A percentile compares a stretch with the other conserved stretches of the same genome.
These are phyloP conservation scores for Nesidiocoris tenuis DNA, from an alignment of 2,888 invertebrate genomes.

Conservation along the genomic window DNA sequence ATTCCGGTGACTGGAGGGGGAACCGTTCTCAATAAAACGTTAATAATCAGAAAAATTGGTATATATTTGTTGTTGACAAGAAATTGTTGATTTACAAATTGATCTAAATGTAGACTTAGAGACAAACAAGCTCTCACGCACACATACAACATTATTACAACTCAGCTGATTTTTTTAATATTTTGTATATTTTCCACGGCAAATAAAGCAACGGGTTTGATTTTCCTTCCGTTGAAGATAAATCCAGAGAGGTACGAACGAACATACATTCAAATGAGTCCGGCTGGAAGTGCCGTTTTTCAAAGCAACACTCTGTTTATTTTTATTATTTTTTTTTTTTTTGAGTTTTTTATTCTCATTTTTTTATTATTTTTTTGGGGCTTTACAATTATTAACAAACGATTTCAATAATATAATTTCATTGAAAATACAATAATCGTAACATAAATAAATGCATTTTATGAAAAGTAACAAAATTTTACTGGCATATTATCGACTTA, in stretches of 20 bases:
- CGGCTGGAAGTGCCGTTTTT: slow-evolving; percentile 41
- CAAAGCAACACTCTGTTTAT: slow-evolving; percentile 44
- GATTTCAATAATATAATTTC: slow-evolving; percentile 40
- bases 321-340: slow-evolving; percentile 44
- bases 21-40: slow-evolving; percentile 24
- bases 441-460: slow-evolving; percentile 49
- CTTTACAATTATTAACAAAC: slow-evolving; percentile 43
- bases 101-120: slow-evolving; percentile 50
- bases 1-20: too few species aligned
- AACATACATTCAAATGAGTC: slow-evolving; percentile 46
- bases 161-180: slow-evolving; percentile 47
- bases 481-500: slow-evolving; percentile 23
- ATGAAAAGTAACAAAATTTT: slow-evolving; percentile 46
- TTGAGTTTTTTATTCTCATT: slow-evolving; percentile 35
- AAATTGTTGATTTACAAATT: slow-evolving; percentile 51
- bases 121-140: slow-evolving; percentile 50
- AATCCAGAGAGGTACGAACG: slow-evolving; percentile 44
- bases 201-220: slow-evolving; percentile 45
- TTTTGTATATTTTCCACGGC: slow-evolving; percentile 39
- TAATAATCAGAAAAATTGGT: slow-evolving; percentile 50
- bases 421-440: slow-evolving; percentile 46
- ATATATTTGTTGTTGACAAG: slow-evolving; percentile 51
- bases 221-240: slow-evolving; percentile 41
- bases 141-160: slow-evolving; percentile 50
- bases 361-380: slow-evolving; percentile 44